Conservation (phyloP, 2,113 vertebrate species). For the Muntiacus reevesi region DNA sequence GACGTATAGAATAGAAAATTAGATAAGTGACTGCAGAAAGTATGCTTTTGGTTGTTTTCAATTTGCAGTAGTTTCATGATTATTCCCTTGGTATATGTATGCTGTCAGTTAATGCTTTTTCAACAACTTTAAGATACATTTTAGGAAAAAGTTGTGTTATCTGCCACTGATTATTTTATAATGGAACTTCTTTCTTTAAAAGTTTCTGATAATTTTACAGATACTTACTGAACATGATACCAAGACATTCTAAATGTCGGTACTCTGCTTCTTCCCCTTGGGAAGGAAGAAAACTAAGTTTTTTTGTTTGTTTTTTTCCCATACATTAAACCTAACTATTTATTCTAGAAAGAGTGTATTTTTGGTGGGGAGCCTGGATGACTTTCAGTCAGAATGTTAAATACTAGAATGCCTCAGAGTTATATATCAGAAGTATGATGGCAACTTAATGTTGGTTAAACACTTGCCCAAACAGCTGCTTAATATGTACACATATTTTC, state of each 20-base stretch:
- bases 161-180: background rate
- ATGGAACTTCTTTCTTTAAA: background rate
- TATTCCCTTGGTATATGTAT: background rate
- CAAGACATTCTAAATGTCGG: background rate
- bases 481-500: background rate
- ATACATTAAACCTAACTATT: background rate
- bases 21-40: background rate
- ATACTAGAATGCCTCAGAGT: background rate
- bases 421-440: background rate
- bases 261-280: background rate
- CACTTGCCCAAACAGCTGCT: background rate
- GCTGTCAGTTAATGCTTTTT: background rate
- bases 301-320: background rate
- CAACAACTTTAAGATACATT: background rate
- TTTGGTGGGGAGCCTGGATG: background rate
- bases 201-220: background rate
- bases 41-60: background rate
- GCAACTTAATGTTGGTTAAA: slow-evolving; percentile 33
- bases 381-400: background rate
- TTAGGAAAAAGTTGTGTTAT: background rate
- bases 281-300: background rate
- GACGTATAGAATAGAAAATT: background rate
- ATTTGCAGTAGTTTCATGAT: background rate
- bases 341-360: background rate
- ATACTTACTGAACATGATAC: background rate